phyloP scores from a whole-genome alignment of 2,113 vertebrate species.

The Muntiacus reevesi region DNA sequence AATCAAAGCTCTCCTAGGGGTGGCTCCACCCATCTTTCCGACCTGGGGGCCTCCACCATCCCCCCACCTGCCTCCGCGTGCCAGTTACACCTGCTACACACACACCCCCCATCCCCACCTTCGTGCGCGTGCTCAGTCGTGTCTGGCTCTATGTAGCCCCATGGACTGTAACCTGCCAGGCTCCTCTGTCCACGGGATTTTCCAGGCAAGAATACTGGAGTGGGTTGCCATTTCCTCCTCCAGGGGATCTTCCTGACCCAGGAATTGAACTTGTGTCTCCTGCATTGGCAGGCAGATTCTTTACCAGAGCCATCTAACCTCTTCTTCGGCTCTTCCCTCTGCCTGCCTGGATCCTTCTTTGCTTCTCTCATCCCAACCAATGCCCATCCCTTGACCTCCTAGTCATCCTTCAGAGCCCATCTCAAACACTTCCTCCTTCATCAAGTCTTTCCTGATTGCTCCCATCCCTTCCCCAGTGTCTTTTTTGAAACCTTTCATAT shows the following conservation, averaged over 20 bases:
- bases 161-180: not conserved
- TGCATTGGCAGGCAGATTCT: not conserved
- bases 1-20: not conserved
- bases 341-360: not conserved
- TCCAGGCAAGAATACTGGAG: not conserved
- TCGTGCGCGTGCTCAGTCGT: accelerated
- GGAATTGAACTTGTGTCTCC: not conserved
- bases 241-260: not conserved
- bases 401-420: not conserved
- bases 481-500: not conserved
- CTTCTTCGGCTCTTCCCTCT: not conserved
- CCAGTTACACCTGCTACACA: not conserved
- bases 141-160: not conserved
- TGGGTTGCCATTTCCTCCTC: not conserved
- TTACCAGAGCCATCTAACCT: not conserved
- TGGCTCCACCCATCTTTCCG: not conserved
- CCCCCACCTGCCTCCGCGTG: not conserved
- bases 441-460: not conserved
- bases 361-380: not conserved
- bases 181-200: not conserved
- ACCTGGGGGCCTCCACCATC: not conserved
- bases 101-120: not conserved
- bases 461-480: not conserved
- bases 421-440: not conserved
- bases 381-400: not conserved